Base-by-base conservation (phyloP, 2,888 invertebrate species). In the Vannuccia rotundouncinata region DNA sequence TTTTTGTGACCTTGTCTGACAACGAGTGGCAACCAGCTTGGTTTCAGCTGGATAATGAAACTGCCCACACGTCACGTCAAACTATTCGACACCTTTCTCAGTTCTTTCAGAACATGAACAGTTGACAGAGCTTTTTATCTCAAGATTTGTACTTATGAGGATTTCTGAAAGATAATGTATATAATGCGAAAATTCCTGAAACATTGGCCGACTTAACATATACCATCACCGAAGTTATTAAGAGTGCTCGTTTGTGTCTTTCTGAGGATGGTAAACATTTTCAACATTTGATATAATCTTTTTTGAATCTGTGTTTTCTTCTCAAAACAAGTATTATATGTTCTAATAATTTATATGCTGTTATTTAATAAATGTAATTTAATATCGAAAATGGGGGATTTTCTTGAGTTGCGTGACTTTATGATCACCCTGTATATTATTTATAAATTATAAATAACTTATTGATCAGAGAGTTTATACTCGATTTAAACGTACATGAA, bases 101-200 rank as follows among this genome's bases (percentile, higher is more conserved):
- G 66, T 66, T 66, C 66, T 66, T 66, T 66, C 66, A 66, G 66
- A 66, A 66, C 66, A 66, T n/a, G 66, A 66, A 66, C 66, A 66
- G 25, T 66, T 66, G 66, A 22, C 25, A 66, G 66, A 66, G 66
- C 66, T 27, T 27, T 66, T 66, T 66, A 66, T 66, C 66, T 22
- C 66, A 22, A 66, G 66, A 66, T 5, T 66, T 66, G 13, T 66
- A 66, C 66, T 22, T 66, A 22, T 66, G 66, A 27, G 66, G 22
- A 66, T 66, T 66, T 66, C 66, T 66, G 66, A 66, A 66, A 66
- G 5, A 66, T 45, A 45, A 45, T 45, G 66, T 66, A 17, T 66
- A 66, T n/a, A n/a, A n/a, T 66, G 66, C 66, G 66, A 66, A 66
- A 5, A 66, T 22, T 66, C 22, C 66, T 27, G 25, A 66, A 66